phyloP scores from a whole-genome alignment of 2,888 invertebrate species.

The Lymantria monacha region DNA sequence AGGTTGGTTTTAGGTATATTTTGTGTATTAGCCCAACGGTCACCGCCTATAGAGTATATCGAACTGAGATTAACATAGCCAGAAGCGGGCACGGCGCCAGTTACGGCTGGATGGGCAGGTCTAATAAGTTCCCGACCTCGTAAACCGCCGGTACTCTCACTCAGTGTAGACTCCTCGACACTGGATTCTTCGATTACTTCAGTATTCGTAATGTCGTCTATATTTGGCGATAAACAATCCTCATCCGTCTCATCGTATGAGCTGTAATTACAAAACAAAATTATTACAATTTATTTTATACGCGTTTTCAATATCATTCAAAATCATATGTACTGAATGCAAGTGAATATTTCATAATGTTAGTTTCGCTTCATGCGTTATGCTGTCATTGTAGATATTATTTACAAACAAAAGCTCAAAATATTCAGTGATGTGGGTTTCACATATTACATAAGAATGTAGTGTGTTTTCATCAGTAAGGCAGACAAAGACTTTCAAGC shows the following conservation, averaged over 20 bases:
- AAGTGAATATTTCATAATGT: slow-evolving; percentile 60
- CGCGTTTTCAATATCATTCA: background rate
- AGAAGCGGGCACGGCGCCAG: slow-evolving; percentile 32
- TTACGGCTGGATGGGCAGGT: slow-evolving; percentile 22
- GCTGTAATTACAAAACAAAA: slow-evolving; percentile 65
- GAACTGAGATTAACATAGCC: slow-evolving; percentile 75
- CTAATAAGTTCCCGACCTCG: slow-evolving; percentile 15
- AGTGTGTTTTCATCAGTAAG: slow-evolving; percentile 73
- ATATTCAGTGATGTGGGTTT: slow-evolving; percentile 38
- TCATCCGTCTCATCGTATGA: slow-evolving; percentile 87
- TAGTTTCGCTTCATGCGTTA: slow-evolving; percentile 75
- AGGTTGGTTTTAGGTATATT: slow-evolving; percentile 47
- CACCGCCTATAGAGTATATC: slow-evolving; percentile 69
- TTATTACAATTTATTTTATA: background rate
- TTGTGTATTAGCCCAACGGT: slow-evolving; percentile 47
- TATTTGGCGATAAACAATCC: slow-evolving; percentile 85
- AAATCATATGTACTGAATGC: slow-evolving; percentile 75
- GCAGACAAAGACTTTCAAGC: slow-evolving; percentile 73
- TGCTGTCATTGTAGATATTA: slow-evolving; percentile 47
- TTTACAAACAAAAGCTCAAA: slow-evolving; percentile 72
- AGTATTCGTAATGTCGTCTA: slow-evolving; percentile 83
- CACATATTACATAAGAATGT: slow-evolving; percentile 51
- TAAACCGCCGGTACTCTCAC: slow-evolving; percentile 47
- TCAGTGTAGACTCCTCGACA: slow-evolving; percentile 69
- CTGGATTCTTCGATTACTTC: slow-evolving; percentile 74